These are phyloP conservation scores for Furcifer pardalis DNA, from an alignment of 2,797 vertebrate genomes.

Conservation along the genomic window DNA sequence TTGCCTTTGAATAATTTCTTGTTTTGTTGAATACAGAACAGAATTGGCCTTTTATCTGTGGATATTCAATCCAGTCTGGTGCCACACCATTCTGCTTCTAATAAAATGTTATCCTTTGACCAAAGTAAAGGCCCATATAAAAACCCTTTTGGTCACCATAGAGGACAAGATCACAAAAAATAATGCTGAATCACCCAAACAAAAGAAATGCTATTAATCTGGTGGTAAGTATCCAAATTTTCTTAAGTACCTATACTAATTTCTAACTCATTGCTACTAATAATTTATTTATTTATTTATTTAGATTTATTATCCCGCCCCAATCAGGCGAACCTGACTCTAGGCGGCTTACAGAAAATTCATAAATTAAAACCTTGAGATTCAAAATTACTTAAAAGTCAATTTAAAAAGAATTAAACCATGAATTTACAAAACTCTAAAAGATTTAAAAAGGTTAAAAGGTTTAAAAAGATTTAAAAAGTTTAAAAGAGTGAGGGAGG, in stretches of 20 bases:
- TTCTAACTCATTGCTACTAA: constrained; percentile 68
- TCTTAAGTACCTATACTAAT: too few relatives aligned
- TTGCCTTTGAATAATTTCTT: constrained; percentile 7
- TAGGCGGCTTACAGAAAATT: too few relatives aligned
- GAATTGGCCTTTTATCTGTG: constrained; percentile 78
- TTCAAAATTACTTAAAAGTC: too few relatives aligned
- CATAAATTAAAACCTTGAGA: too few relatives aligned
- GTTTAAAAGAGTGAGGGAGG: too few relatives aligned
- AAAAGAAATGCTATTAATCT: constrained; percentile 82
- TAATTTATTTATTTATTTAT: too few relatives aligned
- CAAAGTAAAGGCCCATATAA: constrained; percentile 54
- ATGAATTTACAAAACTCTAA: too few relatives aligned
- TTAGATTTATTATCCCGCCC: too few relatives aligned
- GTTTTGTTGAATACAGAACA: constrained; percentile 72
- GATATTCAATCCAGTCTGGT: constrained; percentile 76
- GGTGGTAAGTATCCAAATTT: constrained; percentile 59
- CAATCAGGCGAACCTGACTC: too few relatives aligned
- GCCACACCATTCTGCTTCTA: constrained; percentile 63
- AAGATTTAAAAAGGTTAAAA: too few relatives aligned
- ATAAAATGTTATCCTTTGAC: constrained; percentile 45
- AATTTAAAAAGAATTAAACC: too few relatives aligned
- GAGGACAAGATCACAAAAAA: constrained; percentile 83
- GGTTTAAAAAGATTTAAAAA: too few relatives aligned
- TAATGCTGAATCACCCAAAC: constrained; percentile 79
- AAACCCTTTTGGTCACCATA: constrained; percentile 74